phyloP scores from a whole-genome alignment of 2,797 vertebrate genomes.

The Avahi laniger region DNA sequence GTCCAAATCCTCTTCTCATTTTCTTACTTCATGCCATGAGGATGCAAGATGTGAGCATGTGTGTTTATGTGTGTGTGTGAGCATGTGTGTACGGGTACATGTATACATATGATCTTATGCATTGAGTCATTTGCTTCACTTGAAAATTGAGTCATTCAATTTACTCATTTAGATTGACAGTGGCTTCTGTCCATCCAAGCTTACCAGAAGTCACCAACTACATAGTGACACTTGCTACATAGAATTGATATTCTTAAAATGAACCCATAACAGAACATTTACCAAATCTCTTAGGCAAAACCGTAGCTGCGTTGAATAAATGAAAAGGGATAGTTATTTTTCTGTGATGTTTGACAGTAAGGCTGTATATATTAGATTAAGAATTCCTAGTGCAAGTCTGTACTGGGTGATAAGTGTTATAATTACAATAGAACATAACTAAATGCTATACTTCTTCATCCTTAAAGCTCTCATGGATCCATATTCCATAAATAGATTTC shows the following conservation, averaged over 20 bases:
- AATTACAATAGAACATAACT: constrained; percentile 18
- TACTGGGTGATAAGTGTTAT: background rate
- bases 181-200: background rate
- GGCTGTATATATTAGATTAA: background rate
- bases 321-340: background rate
- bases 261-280: background rate
- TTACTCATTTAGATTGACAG: background rate
- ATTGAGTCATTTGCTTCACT: background rate
- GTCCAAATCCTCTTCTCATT: background rate
- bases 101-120: background rate
- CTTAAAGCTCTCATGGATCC: background rate
- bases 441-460: constrained; percentile 30
- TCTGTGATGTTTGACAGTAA: background rate
- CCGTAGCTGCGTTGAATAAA: background rate
- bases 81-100: background rate
- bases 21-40: background rate
- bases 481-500: constrained; percentile 11
- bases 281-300: background rate
- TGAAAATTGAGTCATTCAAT: background rate
- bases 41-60: background rate
- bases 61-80: background rate
- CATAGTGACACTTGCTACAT: background rate
- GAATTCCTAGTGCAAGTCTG: background rate
- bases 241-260: background rate
- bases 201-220: background rate